Conservation (phyloP, 2,797 vertebrate species). For the Megalops cyprinoides region DNA sequence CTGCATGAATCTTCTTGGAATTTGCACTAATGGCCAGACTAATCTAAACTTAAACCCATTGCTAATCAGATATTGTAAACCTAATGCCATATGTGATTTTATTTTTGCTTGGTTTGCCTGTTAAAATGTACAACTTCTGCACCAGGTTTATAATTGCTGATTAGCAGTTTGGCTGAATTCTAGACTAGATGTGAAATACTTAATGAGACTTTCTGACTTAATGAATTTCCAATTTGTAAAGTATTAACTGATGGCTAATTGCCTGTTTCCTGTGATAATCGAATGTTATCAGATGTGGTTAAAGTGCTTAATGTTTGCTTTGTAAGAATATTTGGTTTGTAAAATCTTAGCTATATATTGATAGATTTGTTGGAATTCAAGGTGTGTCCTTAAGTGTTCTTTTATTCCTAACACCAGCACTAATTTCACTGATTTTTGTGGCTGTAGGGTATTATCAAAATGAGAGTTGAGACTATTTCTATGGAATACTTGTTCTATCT, state of each 20-base stretch:
- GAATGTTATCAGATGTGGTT: conserved; percentile 4
- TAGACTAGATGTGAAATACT: background rate
- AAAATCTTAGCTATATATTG: background rate
- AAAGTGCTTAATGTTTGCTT: conserved; percentile 11
- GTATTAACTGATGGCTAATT: conserved; percentile 1
- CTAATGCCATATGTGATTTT: background rate
- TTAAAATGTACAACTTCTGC: background rate
- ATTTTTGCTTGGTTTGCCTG: background rate
- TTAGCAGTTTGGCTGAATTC: background rate
- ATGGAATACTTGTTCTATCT: background rate
- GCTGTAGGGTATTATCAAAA: background rate
- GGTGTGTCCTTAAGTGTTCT: conserved; percentile 13
- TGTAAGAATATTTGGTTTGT: conserved; percentile 21
- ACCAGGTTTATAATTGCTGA: background rate
- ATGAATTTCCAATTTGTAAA: conserved; percentile 19
- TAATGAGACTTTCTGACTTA: background rate
- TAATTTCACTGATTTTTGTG: conserved; percentile 1
- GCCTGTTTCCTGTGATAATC: background rate
- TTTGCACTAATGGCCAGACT: background rate
- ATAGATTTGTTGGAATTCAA: conserved; percentile 8
- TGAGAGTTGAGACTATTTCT: background rate
- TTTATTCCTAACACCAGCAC: conserved; percentile 33
- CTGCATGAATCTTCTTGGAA: background rate
- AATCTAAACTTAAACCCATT: background rate
- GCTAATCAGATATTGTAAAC: background rate